Evolutionary conservation across 2,113 vertebrate species (phyloP).

Genomic region (Corynorhinus townsendii): DNA sequence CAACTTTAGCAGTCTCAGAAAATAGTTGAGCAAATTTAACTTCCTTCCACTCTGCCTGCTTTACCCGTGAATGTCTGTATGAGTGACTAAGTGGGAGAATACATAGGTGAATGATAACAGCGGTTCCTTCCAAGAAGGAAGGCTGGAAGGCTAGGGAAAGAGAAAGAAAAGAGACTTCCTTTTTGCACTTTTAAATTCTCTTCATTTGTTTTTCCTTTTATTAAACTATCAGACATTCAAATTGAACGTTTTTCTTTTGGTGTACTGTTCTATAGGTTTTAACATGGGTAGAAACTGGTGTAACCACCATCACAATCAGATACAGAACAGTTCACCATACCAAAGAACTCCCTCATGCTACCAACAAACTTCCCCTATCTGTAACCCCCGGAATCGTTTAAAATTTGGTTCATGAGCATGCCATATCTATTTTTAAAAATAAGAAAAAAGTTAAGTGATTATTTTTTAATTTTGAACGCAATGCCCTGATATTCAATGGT

Average conservation of each 20-base stretch:
- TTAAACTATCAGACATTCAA: neutral
- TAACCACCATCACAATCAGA: neutral
- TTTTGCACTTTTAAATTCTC: constrained; percentile 6
- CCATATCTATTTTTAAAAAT: neutral
- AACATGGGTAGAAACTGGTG: neutral
- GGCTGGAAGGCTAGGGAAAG: neutral
- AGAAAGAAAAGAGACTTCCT: neutral
- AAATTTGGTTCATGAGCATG: neutral
- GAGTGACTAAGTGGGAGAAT: neutral
- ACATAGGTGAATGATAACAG: neutral
- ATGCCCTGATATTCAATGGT: neutral
- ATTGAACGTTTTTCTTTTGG: neutral
- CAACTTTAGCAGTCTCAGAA: neutral
- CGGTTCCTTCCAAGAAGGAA: neutral
- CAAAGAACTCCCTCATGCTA: neutral
- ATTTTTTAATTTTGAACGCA: constrained; percentile 17
- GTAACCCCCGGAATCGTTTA: neutral
- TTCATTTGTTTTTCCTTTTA: neutral
- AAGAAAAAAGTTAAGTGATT: neutral
- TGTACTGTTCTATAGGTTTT: neutral
- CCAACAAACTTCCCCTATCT: neutral
- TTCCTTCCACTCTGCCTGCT: neutral
- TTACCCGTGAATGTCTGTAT: neutral
- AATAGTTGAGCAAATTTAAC: neutral
- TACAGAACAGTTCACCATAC: neutral